These are phyloP conservation scores for Ypsolopha scabrella DNA, from an alignment of 2,888 invertebrate species.

Conservation along the genomic window DNA sequence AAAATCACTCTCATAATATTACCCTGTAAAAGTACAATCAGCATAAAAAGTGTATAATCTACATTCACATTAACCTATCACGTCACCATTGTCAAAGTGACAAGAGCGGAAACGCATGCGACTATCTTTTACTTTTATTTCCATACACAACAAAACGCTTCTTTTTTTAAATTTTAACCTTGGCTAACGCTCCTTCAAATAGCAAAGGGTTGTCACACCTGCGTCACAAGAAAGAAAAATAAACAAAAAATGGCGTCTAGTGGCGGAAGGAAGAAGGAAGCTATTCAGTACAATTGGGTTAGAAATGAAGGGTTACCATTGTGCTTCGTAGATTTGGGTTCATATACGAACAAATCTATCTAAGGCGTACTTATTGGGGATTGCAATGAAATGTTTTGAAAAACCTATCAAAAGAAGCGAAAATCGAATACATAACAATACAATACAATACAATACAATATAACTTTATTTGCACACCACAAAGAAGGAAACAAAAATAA, in stretches of 20 bases:
- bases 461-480: too few species aligned
- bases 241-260: conserved; percentile 16
- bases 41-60: conserved; percentile 17
- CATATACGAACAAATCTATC: too few species aligned
- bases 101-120: not conserved
- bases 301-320: not conserved
- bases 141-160: not conserved
- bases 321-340: too few species aligned
- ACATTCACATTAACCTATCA: conserved; percentile 29
- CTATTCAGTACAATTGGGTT: conserved; percentile 2
- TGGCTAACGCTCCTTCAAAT: conserved; percentile 12
- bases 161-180: conserved; percentile 4
- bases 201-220: conserved; percentile 55
- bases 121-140: too few species aligned
- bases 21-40: not conserved
- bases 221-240: conserved; percentile 24
- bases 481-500: too few species aligned
- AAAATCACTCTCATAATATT: too few species aligned
- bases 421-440: too few species aligned
- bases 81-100: conserved; percentile 13
- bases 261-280: conserved; percentile 20
- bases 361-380: too few species aligned
- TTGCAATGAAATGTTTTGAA: too few species aligned
- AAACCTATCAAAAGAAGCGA: too few species aligned
- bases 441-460: too few species aligned